These are phyloP conservation scores for Melipona beecheii DNA, from an alignment of 2,888 invertebrate genomes.

Conservation along the genomic window DNA sequence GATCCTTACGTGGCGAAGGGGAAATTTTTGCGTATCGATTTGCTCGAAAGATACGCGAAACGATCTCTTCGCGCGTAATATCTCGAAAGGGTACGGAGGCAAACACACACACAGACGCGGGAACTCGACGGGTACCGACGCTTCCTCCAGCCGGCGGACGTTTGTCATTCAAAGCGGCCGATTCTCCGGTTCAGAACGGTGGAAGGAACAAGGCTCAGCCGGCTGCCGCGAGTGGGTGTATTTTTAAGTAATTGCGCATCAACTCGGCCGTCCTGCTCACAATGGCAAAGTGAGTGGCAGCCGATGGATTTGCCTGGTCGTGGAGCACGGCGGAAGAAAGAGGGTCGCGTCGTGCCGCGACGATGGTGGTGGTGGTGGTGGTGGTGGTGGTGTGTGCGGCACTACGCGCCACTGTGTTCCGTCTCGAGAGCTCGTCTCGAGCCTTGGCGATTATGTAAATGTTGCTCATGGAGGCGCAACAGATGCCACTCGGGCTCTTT, in stretches of 20 bases:
- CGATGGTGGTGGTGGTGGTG: conserved; percentile 38
- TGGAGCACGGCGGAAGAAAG: conserved; percentile 44
- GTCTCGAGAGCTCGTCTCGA: conserved; percentile 45
- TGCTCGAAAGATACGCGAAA: no score
- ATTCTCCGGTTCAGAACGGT: conserved; percentile 21
- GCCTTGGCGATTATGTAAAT: conserved; percentile 82
- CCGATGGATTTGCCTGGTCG: conserved; percentile 45
- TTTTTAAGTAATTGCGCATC: conserved; percentile 66
- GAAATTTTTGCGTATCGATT: no score
- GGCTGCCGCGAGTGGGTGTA: conserved; percentile 57
- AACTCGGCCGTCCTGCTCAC: conserved; percentile 60
- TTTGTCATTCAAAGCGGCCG: conserved; percentile 60
- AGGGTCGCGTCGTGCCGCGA: conserved; percentile 37
- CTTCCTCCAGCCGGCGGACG: conserved; percentile 39
- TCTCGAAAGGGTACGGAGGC: no score
- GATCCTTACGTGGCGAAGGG: no score
- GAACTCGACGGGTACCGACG: conserved; percentile 25
- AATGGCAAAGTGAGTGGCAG: conserved; percentile 59
- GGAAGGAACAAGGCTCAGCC: conserved; percentile 12
- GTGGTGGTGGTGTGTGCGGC: conserved; percentile 53
- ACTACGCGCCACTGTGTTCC: conserved; percentile 60
- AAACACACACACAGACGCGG: no score
- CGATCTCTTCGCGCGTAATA: no score
- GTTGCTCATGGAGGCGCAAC: conserved; percentile 82
- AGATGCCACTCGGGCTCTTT: conserved; percentile 77